Evolutionary conservation across 37 sponge, comb jelly and placozoan species (phyloP).

Genomic region (Axinella damicornis): DNA sequence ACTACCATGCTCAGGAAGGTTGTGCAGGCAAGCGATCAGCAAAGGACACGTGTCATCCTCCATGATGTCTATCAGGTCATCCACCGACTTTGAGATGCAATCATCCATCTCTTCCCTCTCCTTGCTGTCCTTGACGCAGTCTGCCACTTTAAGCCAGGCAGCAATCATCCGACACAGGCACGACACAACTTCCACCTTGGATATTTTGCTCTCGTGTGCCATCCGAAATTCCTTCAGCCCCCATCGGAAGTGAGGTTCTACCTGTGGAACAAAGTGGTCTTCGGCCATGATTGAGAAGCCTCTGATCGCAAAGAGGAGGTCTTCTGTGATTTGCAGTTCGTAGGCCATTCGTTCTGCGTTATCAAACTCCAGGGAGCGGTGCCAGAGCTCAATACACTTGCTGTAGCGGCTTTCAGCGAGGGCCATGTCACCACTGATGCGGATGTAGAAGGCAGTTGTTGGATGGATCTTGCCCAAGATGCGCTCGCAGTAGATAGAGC

Average conservation of each 20-base stretch:
- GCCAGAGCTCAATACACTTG: slow-evolving; percentile 83
- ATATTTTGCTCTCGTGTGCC: slow-evolving; percentile 79
- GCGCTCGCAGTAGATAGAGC: slow-evolving; percentile 81
- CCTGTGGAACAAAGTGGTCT: slow-evolving; percentile 47
- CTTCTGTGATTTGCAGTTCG: slow-evolving; percentile 85
- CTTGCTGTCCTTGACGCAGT: slow-evolving; percentile 26
- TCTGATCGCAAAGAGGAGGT: slow-evolving; percentile 72
- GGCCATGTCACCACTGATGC: slow-evolving; percentile 85
- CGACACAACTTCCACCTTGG: slow-evolving; percentile 61
- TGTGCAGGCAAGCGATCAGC: slow-evolving; percentile 67
- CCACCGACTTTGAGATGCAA: slow-evolving; percentile 8
- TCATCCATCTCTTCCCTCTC: slow-evolving; percentile 21
- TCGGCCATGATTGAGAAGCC: slow-evolving; percentile 77
- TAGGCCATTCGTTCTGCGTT: slow-evolving; percentile 86
- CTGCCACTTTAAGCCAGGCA: slow-evolving; percentile 60
- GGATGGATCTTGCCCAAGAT: slow-evolving; percentile 83
- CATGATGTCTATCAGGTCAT: slow-evolving; percentile 20
- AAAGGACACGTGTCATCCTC: slow-evolving; percentile 19
- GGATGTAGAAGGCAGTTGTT: slow-evolving; percentile 82
- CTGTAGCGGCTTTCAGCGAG: slow-evolving; percentile 54
- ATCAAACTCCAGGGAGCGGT: slow-evolving; percentile 81
- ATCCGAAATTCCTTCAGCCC: slow-evolving; percentile 74
- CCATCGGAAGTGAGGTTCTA: slow-evolving; percentile 79
- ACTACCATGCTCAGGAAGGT: slow-evolving; percentile 40
- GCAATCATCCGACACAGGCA: slow-evolving; percentile 68